These are phyloP conservation scores for Sarcophaga rosellei DNA, from an alignment of 2,888 invertebrate genomes.

Conservation along the genomic window DNA sequence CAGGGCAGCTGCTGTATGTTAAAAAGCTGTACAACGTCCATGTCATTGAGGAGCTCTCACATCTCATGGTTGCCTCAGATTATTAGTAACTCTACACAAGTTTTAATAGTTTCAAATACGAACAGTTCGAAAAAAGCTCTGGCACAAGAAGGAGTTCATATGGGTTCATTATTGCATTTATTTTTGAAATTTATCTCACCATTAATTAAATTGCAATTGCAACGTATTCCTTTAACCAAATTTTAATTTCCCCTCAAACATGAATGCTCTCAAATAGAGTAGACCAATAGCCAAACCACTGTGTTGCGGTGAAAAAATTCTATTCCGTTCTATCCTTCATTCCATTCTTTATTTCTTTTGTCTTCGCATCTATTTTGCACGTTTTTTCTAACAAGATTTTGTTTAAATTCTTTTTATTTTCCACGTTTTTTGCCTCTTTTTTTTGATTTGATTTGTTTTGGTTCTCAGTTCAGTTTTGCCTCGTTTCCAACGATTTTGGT, in stretches of 20 bases:
- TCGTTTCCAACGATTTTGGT: slow-evolving; percentile 5
- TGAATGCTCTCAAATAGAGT: neutral
- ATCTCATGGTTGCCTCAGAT: no score
- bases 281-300: slow-evolving; percentile 35
- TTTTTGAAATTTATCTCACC: no score
- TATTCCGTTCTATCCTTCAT: neutral
- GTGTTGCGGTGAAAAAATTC: slow-evolving; percentile 40
- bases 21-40: no score
- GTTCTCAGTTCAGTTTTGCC: slow-evolving; percentile 43
- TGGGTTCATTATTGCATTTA: no score
- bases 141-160: no score
- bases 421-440: slow-evolving; percentile 26
- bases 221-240: neutral
- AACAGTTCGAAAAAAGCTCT: no score
- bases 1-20: no score
- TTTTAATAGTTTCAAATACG: no score
- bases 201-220: no score
- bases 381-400: slow-evolving; percentile 44
- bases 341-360: slow-evolving; percentile 29
- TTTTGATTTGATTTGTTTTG: slow-evolving; percentile 62
- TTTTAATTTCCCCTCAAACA: neutral
- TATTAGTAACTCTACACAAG: no score
- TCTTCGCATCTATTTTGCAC: slow-evolving; percentile 48
- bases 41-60: no score
- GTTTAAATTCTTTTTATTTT: neutral